Evolutionary conservation across 2,797 vertebrate species (phyloP).

Genomic region (Cottoperca gobio): DNA sequence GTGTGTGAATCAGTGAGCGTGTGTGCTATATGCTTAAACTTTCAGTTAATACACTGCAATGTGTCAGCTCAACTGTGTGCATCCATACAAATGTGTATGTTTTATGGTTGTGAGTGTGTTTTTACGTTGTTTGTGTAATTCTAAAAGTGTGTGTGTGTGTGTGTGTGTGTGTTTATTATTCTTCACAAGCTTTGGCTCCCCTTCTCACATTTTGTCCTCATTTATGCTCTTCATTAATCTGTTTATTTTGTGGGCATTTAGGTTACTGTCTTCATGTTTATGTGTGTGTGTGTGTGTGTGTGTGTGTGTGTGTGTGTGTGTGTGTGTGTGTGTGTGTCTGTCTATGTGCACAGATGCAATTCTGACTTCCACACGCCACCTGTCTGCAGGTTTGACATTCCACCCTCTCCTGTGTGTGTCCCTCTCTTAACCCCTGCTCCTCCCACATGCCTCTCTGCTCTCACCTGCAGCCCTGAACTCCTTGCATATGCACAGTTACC

Average conservation of each 20-base stretch:
- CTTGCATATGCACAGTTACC: conserved; percentile 65
- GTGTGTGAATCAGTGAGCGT: not conserved
- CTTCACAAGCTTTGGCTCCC: too few species aligned
- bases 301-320: not conserved
- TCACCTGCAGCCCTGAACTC: conserved; percentile 34
- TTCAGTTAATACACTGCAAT: not conserved
- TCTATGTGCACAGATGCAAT: too few species aligned
- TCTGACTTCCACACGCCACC: conserved; percentile 41
- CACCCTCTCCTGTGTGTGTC: conserved; percentile 23
- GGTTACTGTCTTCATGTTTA: not conserved
- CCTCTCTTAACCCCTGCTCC: conserved; percentile 48
- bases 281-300: not conserved
- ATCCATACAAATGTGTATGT: not conserved
- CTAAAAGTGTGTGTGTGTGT: not conserved
- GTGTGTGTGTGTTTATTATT: too few species aligned
- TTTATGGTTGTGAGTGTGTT: not conserved
- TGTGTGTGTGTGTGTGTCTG: not conserved
- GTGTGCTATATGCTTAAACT: not conserved
- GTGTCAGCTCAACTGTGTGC: not conserved
- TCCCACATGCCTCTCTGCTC: conserved; percentile 44
- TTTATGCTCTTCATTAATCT: not conserved
- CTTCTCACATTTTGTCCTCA: not conserved
- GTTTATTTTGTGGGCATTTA: conserved; percentile 5
- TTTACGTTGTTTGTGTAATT: not conserved
- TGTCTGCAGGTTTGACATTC: conserved; percentile 46